Percentiles rank a stretch among this genome's conserved stretches.
Conservation (phyloP, 2,888 invertebrate genomes). For the Chrysomela aeneicollis region DNA sequence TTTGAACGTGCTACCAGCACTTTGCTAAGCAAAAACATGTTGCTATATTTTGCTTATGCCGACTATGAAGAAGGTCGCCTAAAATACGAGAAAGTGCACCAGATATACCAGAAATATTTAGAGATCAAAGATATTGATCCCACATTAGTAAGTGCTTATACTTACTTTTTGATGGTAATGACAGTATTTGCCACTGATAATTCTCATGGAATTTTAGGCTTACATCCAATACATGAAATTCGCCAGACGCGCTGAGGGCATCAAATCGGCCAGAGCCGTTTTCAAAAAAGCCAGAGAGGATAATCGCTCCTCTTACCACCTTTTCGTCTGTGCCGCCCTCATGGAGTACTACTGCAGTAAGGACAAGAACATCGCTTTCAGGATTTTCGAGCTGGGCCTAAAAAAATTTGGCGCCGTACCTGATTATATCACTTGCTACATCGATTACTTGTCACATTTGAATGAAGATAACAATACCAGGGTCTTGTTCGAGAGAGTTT, state of each 20-base stretch:
- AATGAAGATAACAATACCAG: constrained; percentile 99
- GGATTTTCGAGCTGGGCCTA: constrained; percentile 96
- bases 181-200: not conserved
- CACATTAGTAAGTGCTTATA: constrained; percentile 75
- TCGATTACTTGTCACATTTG: constrained; percentile 96
- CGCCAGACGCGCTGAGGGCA: constrained; percentile 95
- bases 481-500: constrained; percentile 96
- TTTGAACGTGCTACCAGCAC: constrained; percentile 93
- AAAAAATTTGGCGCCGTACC: constrained; percentile 96
- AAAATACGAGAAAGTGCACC: constrained; percentile 95
- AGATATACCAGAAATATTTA: constrained; percentile 91
- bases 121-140: constrained; percentile 93
- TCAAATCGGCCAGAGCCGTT: constrained; percentile 92
- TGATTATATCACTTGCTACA: constrained; percentile 94
- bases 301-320: constrained; percentile 82
- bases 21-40: constrained; percentile 87
- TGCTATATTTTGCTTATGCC: constrained; percentile 97
- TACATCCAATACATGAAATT: constrained; percentile 99
- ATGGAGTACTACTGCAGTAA: constrained; percentile 99
- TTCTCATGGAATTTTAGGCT: constrained; percentile 65
- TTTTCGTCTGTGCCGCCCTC: constrained; percentile 95
- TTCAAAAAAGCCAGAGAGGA: constrained; percentile 97
- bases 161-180: too few species aligned
- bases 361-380: constrained; percentile 94
- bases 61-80: constrained; percentile 98